Evolutionary conservation across 2,888 invertebrate genomes (phyloP), one percentile per base, ranked within the genome.

Genomic region (Oscheius sp.): DNA sequence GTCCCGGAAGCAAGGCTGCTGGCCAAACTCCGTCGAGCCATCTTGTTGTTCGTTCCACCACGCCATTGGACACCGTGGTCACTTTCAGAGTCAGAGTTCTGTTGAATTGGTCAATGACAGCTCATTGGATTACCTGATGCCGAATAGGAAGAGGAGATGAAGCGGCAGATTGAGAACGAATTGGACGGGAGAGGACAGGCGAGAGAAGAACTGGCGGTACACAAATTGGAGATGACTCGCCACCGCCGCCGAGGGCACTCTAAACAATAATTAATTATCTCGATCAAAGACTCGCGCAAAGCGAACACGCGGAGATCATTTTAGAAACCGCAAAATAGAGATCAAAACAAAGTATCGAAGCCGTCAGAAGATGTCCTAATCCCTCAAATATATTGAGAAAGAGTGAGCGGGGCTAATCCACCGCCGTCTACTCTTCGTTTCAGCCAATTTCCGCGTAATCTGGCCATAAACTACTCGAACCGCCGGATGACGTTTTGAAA

Each of bases 151-250:
- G 79, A 7, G 84, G 82, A 59, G 72, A 75, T 49, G 80, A 80
- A 55, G 83, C 78, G 21, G 84, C 80, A 23, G 85, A 85, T 21
- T 80, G 81, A 1, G 86, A 86, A 21, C 87, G 81, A 13, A 87
- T 79, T 3, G 87, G 87, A 7, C 87, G 82, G 3, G 86, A 87
- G 21, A 87, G 74, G 16, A 87, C 87, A 7, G 87, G 87, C 6
- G 86, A 86, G 12, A 87, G 81, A n/a, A 87, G 80, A 18, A 87
- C 84, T 16, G 87, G 86, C 18, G 87, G 86, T n/a, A 80, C 79
- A 49, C 82, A 81, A 70, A 82, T 82, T 58, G 79, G 78, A 23
- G 69, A 69, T 9, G 53, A 53, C 21, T 53, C 69, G 7, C 66
- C 66, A 25, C 84, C 27, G 25, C 66, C 66, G 29, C 84, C 25